Percentiles rank a stretch among this genome's conserved stretches.
phyloP scores from a whole-genome alignment of 2,888 invertebrate species.

The Apoda limacodes region DNA sequence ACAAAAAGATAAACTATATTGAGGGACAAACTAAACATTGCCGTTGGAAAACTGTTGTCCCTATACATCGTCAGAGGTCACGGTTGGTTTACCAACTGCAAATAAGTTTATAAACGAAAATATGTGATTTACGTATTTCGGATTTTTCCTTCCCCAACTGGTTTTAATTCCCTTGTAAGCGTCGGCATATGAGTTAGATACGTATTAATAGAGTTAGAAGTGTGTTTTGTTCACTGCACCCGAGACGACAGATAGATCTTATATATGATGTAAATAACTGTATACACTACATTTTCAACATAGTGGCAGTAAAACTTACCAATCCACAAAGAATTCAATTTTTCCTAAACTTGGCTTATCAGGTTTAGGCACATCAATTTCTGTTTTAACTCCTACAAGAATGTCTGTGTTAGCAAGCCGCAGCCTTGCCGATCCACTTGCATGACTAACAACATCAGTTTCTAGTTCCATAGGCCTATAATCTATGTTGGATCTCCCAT shows the following conservation, averaged over 20 bases:
- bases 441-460: constrained; percentile 85
- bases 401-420: constrained; percentile 93
- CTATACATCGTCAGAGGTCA: too few species aligned
- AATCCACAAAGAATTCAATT: constrained; percentile 96
- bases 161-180: too few species aligned
- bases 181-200: constrained; percentile 1
- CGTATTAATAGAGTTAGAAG: constrained; percentile 2
- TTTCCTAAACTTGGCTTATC: constrained; percentile 84
- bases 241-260: too few species aligned
- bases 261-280: too few species aligned
- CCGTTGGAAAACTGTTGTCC: too few species aligned
- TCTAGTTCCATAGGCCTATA: constrained; percentile 90
- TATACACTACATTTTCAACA: background rate
- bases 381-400: constrained; percentile 91
- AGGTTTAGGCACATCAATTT: constrained; percentile 83
- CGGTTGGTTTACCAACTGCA: too few species aligned
- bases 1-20: too few species aligned
- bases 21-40: too few species aligned
- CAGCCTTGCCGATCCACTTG: constrained; percentile 88
- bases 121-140: too few species aligned
- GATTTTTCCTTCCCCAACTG: too few species aligned
- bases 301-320: constrained; percentile 68
- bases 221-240: too few species aligned
- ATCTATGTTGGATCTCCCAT: constrained; percentile 83
- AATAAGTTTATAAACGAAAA: too few species aligned